phyloP scores from a whole-genome alignment of 2,888 invertebrate species.

The Drosophila demipolita region DNA sequence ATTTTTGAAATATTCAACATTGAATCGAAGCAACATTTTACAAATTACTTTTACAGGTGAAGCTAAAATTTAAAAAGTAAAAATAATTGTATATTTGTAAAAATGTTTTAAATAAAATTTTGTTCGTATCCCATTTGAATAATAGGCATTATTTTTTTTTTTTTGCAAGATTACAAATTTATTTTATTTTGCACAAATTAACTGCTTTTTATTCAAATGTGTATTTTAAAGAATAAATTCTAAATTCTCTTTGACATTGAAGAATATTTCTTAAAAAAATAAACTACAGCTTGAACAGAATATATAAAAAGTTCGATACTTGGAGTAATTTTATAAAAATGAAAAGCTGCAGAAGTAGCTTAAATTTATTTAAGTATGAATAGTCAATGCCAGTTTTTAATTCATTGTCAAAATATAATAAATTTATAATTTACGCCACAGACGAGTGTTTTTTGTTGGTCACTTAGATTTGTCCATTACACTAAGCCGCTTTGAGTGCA shows the following conservation, averaged over 20 bases:
- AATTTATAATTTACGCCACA: conserved; percentile 55
- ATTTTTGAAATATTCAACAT: not conserved
- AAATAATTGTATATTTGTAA: not conserved
- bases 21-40: not conserved
- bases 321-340: not conserved
- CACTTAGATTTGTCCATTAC: conserved; percentile 59
- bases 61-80: not conserved
- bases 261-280: not conserved
- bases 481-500: conserved; percentile 73
- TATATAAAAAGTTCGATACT: not conserved
- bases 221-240: not conserved
- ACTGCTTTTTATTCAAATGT: not conserved
- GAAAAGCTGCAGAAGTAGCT: not conserved
- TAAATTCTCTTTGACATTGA: not conserved
- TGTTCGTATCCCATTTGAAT: not conserved
- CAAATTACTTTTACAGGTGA: not conserved
- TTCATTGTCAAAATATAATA: conserved; percentile 50
- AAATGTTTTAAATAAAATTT: not conserved
- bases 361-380: conserved; percentile 19
- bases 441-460: conserved; percentile 26
- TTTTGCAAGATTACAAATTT: not conserved
- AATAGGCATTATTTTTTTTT: not conserved
- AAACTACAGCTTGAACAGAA: not conserved
- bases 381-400: conserved; percentile 27
- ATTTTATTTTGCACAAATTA: not conserved